A percentile compares a stretch with the other conserved stretches of the same genome.
These are phyloP conservation scores for Zygaena filipendulae DNA, from an alignment of 2,888 invertebrate genomes.

Conservation along the genomic window DNA sequence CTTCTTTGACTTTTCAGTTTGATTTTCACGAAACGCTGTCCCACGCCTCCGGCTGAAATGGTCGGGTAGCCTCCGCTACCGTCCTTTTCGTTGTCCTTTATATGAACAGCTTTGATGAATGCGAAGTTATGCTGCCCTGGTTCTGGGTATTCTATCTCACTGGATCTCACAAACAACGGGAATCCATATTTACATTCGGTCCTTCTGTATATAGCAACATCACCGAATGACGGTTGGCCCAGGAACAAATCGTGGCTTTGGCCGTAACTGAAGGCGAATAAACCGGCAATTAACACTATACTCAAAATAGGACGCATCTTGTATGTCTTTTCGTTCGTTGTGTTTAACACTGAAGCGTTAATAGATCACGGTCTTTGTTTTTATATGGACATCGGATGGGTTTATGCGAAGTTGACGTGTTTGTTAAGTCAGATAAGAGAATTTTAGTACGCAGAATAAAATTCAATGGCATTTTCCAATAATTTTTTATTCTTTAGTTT, in stretches of 20 bases:
- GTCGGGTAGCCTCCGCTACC: constrained; percentile 47
- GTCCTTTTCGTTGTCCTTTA: constrained; percentile 42
- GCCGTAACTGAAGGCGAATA: constrained; percentile 25
- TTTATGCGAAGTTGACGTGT: constrained; percentile 29
- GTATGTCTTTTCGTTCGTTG: constrained; percentile 34
- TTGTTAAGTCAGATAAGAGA: too few relatives aligned
- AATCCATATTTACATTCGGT: constrained; percentile 50
- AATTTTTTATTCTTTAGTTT: too few relatives aligned
- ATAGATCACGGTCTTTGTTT: constrained; percentile 24
- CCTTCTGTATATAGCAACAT: constrained; percentile 36
- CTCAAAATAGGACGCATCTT: constrained; percentile 39
- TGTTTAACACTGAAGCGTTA: constrained; percentile 39
- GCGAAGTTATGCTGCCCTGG: constrained; percentile 42
- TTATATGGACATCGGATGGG: too few relatives aligned
- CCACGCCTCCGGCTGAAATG: constrained; percentile 46
- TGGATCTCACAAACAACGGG: constrained; percentile 39
- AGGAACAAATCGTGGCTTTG: constrained; percentile 47
- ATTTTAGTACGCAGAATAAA: too few relatives aligned
- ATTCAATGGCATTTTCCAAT: too few relatives aligned
- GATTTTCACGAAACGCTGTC: constrained; percentile 47
- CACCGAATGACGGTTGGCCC: constrained; percentile 43
- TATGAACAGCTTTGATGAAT: constrained; percentile 36
- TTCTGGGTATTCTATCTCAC: constrained; percentile 41
- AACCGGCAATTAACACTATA: constrained; percentile 27
- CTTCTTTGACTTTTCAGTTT: constrained; percentile 51